Base-by-base conservation (phyloP, 1,140 invertebrate species). In the Araneus ventricosus region DNA sequence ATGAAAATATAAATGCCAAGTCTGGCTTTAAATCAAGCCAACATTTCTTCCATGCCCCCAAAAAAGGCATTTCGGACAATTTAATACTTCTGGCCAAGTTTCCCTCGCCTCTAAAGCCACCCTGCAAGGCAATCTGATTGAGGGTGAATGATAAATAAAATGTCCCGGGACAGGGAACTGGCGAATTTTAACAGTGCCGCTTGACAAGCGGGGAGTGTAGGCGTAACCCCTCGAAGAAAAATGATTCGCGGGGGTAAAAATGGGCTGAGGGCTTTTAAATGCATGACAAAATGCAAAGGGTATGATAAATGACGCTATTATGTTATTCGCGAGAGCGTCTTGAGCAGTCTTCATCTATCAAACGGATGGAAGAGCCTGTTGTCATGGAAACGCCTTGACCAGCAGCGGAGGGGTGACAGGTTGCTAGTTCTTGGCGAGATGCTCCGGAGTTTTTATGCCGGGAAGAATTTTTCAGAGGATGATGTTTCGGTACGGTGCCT, bases 261-360 rank as follows among this genome's bases (percentile, higher is more conserved):
- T 93, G 82, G 91, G 91, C 91, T 93, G 84, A 79, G 70, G 84
- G 84, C 91, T 93, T 93, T 93, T 93, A 93, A 93, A 93, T 93
- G 91, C 91, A 93, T 88, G 91, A 93, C 91, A 93, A 93, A 93
- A 93, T 93, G 91, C 91, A 93, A 93, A 93, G 85, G 91, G 84
- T 88, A 80, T 93, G 91, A 93, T 93, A 93, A 93, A 93, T 93
- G 91, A 93, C 85, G 91, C 91, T 88, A 93, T 93, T 93, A 93
- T 93, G 91, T 93, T 93, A 93, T 93, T 93, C 91, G 85, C 91
- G 70, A 93, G 85, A 93, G 91, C 91, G 91, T 87, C 91, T 93
- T 88, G 91, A 93, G 91, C 84, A 88, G 84, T 93, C 91, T 93
- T 88, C 91, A 93, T 93, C 91, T 88, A 93, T 93, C 91, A 93